Evolutionary conservation across 1,140 invertebrate species (phyloP).

Genomic region (Lepidotrigona ventralis): DNA sequence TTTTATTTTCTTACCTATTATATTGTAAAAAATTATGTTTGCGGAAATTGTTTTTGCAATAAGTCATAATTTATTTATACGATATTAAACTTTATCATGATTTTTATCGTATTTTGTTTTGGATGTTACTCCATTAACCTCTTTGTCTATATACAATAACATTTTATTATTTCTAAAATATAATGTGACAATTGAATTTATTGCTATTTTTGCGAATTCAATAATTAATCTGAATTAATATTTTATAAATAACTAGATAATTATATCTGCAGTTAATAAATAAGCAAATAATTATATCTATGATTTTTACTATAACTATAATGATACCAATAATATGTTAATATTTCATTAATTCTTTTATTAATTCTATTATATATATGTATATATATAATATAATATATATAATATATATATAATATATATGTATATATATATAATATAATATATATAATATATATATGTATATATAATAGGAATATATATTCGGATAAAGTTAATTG

Average conservation of each 20-base stretch:
- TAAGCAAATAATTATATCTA: too few species aligned
- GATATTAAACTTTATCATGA: not conserved
- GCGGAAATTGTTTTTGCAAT: not conserved
- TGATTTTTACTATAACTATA: too few species aligned
- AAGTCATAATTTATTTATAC: conserved; percentile 15
- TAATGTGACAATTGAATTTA: not conserved
- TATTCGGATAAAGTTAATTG: not conserved
- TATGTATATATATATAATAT: too few species aligned
- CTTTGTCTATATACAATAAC: not conserved
- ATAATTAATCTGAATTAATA: conserved; percentile 7
- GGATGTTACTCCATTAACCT: not conserved
- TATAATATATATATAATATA: too few species aligned
- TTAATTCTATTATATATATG: not conserved
- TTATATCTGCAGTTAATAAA: too few species aligned
- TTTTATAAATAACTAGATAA: conserved; percentile 3
- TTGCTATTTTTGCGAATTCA: not conserved
- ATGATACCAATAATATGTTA: too few species aligned
- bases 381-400: too few species aligned
- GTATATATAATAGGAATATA: too few species aligned
- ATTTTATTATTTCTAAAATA: conserved; percentile 1
- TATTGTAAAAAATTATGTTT: not conserved
- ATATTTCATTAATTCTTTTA: too few species aligned
- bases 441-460: too few species aligned
- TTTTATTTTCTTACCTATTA: not conserved
- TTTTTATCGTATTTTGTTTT: not conserved